Evolutionary conservation across 2,797 vertebrate genomes (phyloP).

Genomic region (Kryptopterus vitreolus): DNA sequence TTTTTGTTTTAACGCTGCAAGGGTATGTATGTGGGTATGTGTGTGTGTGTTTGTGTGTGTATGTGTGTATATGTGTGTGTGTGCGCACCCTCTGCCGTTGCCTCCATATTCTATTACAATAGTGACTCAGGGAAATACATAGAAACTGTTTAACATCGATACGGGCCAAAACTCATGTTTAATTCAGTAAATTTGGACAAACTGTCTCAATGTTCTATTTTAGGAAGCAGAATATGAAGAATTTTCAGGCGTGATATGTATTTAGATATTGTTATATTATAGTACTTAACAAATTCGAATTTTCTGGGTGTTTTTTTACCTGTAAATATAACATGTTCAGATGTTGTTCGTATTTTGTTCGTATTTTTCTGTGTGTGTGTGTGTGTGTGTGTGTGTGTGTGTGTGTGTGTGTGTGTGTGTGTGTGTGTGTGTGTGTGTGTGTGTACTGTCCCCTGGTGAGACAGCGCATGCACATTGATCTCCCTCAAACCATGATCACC

Average conservation of each 20-base stretch:
- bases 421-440: background rate
- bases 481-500: constrained; percentile 42
- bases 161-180: no score
- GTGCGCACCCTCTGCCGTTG: constrained; percentile 57
- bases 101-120: constrained; percentile 67
- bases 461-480: constrained; percentile 41
- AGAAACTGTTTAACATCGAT: constrained; percentile 10
- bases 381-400: constrained; percentile 25
- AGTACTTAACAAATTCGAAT: background rate
- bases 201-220: background rate
- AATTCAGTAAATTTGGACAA: background rate
- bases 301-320: background rate
- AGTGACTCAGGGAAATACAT: constrained; percentile 45
- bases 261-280: background rate
- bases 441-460: constrained; percentile 7
- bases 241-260: background rate
- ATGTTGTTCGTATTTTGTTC: no score
- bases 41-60: constrained; percentile 24
- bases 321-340: background rate
- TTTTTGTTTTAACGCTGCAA: constrained; percentile 50
- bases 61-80: constrained; percentile 27
- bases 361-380: background rate
- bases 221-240: no score
- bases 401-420: constrained; percentile 32
- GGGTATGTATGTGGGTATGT: constrained; percentile 29